Conservation (phyloP, 2,888 invertebrate species). For the Meta bourneti region DNA sequence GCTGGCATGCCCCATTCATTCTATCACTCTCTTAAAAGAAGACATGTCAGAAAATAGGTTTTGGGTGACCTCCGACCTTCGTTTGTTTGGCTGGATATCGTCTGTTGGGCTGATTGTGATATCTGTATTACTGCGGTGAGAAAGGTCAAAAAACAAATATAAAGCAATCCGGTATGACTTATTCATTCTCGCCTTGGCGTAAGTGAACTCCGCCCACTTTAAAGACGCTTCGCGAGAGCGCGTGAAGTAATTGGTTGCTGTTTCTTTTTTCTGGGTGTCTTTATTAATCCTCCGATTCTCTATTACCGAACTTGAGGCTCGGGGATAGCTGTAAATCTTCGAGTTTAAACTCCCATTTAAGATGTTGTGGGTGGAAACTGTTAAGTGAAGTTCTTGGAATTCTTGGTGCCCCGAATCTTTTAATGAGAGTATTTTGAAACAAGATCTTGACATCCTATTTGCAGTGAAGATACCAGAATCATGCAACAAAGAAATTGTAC, state of each 20-base stretch:
- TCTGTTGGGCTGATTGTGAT: constrained; percentile 65
- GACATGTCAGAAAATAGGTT: constrained; percentile 74
- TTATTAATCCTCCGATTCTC: background rate
- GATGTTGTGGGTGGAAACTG: no score
- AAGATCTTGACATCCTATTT: no score
- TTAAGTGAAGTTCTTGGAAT: no score
- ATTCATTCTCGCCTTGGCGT: constrained; percentile 68
- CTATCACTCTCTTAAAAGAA: constrained; percentile 49
- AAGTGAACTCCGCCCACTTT: constrained; percentile 60
- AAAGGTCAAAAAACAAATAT: constrained; percentile 62
- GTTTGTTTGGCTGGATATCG: constrained; percentile 13
- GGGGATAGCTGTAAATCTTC: no score
- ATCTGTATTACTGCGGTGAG: constrained; percentile 67
- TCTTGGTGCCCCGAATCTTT: no score
- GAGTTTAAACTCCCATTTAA: no score
- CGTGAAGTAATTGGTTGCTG: constrained; percentile 34
- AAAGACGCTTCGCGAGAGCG: constrained; percentile 30
- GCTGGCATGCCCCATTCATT: constrained; percentile 43
- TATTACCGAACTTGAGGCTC: background rate
- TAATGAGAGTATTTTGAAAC: no score
- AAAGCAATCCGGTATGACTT: constrained; percentile 39
- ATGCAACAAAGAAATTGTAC: no score
- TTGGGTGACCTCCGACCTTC: constrained; percentile 59
- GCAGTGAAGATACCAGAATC: no score
- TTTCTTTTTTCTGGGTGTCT: background rate